Conservation (phyloP, 2,888 invertebrate genomes). For the Macrosiphum euphorbiae region DNA sequence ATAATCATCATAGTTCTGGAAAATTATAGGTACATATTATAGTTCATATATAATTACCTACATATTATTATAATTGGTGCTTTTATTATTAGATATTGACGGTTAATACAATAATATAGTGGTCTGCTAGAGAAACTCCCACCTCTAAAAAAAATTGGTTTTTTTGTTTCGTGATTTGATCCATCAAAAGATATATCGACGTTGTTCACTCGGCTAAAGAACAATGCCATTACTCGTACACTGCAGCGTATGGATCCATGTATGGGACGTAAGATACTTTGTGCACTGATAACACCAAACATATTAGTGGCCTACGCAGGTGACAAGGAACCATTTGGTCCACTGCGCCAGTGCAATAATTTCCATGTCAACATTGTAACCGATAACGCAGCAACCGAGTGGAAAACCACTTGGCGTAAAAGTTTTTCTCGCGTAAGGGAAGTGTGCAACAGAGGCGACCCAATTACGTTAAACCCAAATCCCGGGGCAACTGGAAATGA, state of each 20-base stretch:
- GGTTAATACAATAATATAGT: not conserved
- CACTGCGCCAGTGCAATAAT: not conserved
- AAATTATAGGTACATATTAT: not conserved
- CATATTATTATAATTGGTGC: too few species aligned
- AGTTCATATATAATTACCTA: too few species aligned
- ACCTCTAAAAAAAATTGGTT: not conserved
- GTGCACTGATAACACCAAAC: not conserved
- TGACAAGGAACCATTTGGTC: not conserved
- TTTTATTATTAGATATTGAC: not conserved
- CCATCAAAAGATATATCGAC: not conserved
- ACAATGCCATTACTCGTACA: not conserved
- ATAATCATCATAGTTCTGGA: not conserved
- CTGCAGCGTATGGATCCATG: not conserved
- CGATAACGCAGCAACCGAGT: not conserved
- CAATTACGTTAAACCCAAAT: not conserved
- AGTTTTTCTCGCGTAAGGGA: not conserved
- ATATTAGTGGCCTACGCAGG: not conserved
- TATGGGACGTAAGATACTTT: not conserved
- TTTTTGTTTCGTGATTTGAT: not conserved
- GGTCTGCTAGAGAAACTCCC: not conserved
- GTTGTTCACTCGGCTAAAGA: not conserved
- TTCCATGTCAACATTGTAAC: constrained; percentile 3
- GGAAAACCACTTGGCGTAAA: not conserved
- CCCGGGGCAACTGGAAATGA: not conserved
- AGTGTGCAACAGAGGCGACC: not conserved